Base-by-base conservation (phyloP, 2,888 invertebrate genomes). In the Adelognathus sp. region DNA sequence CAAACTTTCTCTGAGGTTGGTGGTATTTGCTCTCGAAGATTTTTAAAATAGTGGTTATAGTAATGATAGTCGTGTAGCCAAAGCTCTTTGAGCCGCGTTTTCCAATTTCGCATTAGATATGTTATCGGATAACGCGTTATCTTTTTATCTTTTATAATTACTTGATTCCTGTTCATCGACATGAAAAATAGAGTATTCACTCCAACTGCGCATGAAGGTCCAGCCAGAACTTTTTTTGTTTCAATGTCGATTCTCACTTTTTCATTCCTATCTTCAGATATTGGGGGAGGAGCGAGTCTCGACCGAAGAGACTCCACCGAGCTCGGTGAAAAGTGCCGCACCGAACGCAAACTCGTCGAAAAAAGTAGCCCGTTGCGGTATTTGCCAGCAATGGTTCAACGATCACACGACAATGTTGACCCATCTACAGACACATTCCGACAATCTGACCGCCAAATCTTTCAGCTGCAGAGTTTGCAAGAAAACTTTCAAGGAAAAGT, bases 401-500 rank as follows among this genome's bases (percentile, higher is more conserved):
- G 87, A 89, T 76, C 88, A 88, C 27, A 87, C 88, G n/a, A 87
- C 88, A 3, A 88, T 89, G 88, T 77, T 89, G 63, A 84, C 82
- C 41, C 89, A 89, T 80, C 80, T 88, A 31, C 86, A 87, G 66
- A 88, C 88, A 18, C 89, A 89, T 72, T 86, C 89, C 2, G 88
- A 88, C 11, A 86, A 81, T 64, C 82, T 85, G 16, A 80, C 82
- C 9, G 81, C 82, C 31, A 88, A 88, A 63, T 88, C 70, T 58
- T 89, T 86, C 24, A 80, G 54, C 39, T 89, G 90, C 73, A 78
- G 82, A 16, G 64, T 84, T 11, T 90, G 89, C 80, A 88, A 85
- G 66, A 90, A 90, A 73, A 85, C 85, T 4, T 90, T 90, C 39
- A 89, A 86, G 44, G 88, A 90, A 69, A 89, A 88, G 18, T 88